Conservation (phyloP, 2,888 invertebrate genomes). For the Sarcophaga subvicina region DNA sequence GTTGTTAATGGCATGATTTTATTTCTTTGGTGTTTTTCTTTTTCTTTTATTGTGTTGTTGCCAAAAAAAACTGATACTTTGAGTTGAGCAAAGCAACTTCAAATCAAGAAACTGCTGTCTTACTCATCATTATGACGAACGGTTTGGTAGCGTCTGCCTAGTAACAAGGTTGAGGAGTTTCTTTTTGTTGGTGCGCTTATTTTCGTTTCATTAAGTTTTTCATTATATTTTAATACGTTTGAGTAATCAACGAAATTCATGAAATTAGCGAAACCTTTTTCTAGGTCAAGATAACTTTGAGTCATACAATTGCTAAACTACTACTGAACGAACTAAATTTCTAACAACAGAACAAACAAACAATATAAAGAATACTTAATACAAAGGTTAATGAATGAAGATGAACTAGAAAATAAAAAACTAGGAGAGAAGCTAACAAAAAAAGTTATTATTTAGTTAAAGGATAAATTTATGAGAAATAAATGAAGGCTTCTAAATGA, state of each 20-base stretch:
- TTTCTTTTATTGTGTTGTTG: not conserved
- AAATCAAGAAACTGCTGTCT: slow-evolving; percentile 58
- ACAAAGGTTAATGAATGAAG: slow-evolving; percentile 35
- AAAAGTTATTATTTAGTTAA: not conserved
- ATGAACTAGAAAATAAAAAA: not conserved
- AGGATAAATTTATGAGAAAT: too few relatives aligned
- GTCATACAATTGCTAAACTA: slow-evolving; percentile 47
- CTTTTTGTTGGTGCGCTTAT: slow-evolving; percentile 5
- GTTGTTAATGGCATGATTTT: slow-evolving; percentile 60
- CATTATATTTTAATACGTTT: slow-evolving; percentile 9
- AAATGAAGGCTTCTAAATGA: too few relatives aligned
- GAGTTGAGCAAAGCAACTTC: slow-evolving; percentile 62
- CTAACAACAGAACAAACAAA: slow-evolving; percentile 47
- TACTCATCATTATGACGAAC: slow-evolving; percentile 59
- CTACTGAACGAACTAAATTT: slow-evolving; percentile 29
- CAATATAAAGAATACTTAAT: slow-evolving; percentile 4
- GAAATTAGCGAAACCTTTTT: slow-evolving; percentile 61
- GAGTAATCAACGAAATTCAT: slow-evolving; percentile 20
- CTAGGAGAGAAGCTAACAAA: too few relatives aligned
- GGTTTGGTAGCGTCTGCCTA: slow-evolving; percentile 3
- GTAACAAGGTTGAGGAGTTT: slow-evolving; percentile 47
- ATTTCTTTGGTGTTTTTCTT: slow-evolving; percentile 8
- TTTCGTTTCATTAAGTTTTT: not conserved
- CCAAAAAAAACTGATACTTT: slow-evolving; percentile 40
- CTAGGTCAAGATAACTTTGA: slow-evolving; percentile 60